A percentile compares a stretch with the other conserved stretches of the same genome.
Conservation (phyloP, 2,888 invertebrate species). For the Crepidodera aurea region DNA sequence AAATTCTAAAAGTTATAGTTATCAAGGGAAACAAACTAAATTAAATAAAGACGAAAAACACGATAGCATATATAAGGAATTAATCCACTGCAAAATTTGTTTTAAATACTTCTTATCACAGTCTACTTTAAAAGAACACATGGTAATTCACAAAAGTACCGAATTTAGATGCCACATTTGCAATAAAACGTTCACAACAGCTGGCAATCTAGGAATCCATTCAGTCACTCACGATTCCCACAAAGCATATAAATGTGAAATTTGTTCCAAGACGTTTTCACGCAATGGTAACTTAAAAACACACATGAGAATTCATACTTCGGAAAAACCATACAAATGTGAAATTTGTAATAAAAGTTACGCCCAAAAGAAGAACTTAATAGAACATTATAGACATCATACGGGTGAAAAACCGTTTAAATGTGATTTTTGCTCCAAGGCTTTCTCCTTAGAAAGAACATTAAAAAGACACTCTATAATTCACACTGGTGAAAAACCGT, state of each 20-base stretch:
- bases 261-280: not conserved
- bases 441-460: not conserved
- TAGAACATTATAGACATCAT: not conserved
- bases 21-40: no score
- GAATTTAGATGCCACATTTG: no score
- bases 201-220: no score
- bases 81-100: no score
- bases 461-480: not conserved
- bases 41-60: no score
- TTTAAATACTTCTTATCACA: no score
- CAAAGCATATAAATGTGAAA: not conserved
- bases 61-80: no score
- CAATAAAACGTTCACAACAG: no score
- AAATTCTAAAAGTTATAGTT: no score
- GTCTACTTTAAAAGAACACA: no score
- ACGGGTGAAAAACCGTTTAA: not conserved
- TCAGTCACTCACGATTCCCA: no score
- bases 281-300: not conserved
- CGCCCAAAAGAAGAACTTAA: not conserved
- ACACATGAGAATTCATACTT: not conserved
- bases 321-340: not conserved
- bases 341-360: not conserved
- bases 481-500: not conserved
- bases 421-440: not conserved
- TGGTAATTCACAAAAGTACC: no score